Conservation (phyloP, 2,113 vertebrate genomes). For the Strigops habroptila region DNA sequence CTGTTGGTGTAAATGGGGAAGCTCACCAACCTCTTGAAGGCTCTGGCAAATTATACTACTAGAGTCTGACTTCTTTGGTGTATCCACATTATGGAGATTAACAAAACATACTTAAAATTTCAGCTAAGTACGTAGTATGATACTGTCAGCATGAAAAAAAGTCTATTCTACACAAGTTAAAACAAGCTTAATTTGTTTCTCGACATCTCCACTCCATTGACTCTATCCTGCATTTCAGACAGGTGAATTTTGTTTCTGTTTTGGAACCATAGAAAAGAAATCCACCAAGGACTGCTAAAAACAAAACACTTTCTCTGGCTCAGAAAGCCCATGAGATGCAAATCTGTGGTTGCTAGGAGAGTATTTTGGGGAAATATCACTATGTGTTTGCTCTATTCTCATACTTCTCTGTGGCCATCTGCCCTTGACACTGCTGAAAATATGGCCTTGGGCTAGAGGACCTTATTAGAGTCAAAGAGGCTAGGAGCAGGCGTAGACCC, state of each 20-base stretch:
- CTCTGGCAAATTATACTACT: not conserved
- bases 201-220: not conserved
- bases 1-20: not conserved
- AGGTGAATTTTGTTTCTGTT: not conserved
- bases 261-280: not conserved
- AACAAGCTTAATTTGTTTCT: not conserved
- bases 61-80: not conserved
- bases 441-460: not conserved
- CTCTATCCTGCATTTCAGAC: not conserved
- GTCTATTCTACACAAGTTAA: not conserved
- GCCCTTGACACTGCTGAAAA: not conserved
- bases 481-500: not conserved
- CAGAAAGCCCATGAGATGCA: not conserved
- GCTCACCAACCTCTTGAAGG: slow-evolving; percentile 7
- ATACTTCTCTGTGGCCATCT: not conserved
- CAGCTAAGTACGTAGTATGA: not conserved
- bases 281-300: not conserved
- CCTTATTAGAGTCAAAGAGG: not conserved
- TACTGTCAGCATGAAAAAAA: not conserved
- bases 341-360: not conserved
- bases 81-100: not conserved
- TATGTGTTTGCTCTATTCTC: not conserved
- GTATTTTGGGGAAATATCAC: not conserved
- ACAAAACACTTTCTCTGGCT: not conserved
- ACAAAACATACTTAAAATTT: not conserved